Conservation (phyloP, 92 coral and sea anemone genomes). For the Zoanthus solanderi region DNA sequence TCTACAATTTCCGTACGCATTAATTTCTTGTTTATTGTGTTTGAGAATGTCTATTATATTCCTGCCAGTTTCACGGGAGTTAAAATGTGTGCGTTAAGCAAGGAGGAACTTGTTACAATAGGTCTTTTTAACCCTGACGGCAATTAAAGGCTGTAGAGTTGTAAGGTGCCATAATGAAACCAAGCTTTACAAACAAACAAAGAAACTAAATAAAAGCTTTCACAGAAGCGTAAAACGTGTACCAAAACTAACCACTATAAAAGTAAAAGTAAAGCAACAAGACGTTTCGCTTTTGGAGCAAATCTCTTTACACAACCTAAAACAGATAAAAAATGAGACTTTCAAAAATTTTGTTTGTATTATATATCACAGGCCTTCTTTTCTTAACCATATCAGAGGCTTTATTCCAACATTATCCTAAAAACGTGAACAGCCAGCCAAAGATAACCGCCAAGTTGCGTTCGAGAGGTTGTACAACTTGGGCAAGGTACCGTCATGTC, state of each 20-base stretch:
- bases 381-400: background rate
- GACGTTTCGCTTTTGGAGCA: background rate
- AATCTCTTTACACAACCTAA: background rate
- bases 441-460: background rate
- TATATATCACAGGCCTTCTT: background rate
- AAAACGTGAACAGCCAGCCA: background rate
- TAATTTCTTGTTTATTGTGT: background rate
- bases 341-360: background rate
- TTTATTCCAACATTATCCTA: background rate
- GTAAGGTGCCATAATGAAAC: slow-evolving; percentile 5
- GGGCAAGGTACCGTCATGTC: slow-evolving; percentile 1
- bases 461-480: background rate
- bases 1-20: background rate
- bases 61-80: slow-evolving; percentile 13
- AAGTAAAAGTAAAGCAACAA: background rate
- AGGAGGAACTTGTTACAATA: slow-evolving; percentile 4
- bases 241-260: background rate
- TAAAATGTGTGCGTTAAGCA: slow-evolving; percentile 7
- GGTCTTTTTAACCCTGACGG: slow-evolving; percentile 9
- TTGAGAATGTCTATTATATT: background rate
- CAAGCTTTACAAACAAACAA: background rate
- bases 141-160: background rate
- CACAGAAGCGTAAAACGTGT: background rate
- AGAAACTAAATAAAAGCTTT: background rate
- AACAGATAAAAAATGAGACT: background rate